Conservation (phyloP, 2,888 invertebrate species). For the Hedya salicella region DNA sequence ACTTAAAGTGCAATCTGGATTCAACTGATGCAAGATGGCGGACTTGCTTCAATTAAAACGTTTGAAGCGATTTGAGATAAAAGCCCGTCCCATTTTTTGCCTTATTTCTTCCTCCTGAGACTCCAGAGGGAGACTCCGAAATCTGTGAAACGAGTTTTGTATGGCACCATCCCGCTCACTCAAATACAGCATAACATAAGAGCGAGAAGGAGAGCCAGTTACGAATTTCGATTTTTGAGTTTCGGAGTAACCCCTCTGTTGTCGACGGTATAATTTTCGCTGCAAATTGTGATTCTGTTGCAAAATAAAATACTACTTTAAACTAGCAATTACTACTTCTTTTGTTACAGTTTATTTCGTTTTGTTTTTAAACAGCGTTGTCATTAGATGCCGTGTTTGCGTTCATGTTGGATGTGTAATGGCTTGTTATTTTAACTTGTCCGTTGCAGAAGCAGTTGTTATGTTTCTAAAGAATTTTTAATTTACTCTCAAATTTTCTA, state of each 20-base stretch:
- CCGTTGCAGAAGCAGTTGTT: neutral
- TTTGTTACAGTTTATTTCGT: neutral
- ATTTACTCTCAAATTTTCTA: neutral
- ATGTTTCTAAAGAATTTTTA: neutral
- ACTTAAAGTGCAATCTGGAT: neutral
- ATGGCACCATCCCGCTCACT: no score
- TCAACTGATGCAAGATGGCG: conserved; percentile 6
- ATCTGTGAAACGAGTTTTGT: no score
- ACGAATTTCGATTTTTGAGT: no score
- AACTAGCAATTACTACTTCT: conserved; percentile 22
- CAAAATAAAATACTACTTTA: conserved; percentile 16
- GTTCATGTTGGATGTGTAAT: neutral
- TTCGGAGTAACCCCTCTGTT: no score
- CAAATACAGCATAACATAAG: no score
- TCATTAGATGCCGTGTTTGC: neutral
- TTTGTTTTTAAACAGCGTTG: neutral
- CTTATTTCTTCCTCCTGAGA: neutral
- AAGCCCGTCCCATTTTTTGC: conserved; percentile 25
- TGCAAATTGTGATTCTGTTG: conserved; percentile 13
- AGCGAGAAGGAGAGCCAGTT: no score
- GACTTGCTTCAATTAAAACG: conserved; percentile 40
- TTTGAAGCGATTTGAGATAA: conserved; percentile 36
- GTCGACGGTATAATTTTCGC: conserved; percentile 32
- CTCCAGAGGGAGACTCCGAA: no score
- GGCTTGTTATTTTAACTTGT: neutral